phyloP scores from a whole-genome alignment of 2,888 invertebrate species.

The Thymelicus sylvestris region DNA sequence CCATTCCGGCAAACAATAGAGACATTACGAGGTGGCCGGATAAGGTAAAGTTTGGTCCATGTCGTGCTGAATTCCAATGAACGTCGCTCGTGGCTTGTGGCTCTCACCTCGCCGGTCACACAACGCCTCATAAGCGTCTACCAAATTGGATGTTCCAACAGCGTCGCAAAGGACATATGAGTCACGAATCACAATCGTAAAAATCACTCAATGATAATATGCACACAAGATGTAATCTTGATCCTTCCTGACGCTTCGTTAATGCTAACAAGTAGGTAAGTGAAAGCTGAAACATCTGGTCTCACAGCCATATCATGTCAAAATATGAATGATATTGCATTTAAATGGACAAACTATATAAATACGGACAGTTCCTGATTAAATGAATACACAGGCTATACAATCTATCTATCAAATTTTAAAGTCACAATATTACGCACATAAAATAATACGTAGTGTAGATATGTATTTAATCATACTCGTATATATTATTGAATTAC shows the following conservation, averaged over 20 bases:
- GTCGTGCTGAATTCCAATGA: conserved; percentile 78
- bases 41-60: conserved; percentile 72
- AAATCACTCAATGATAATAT: conserved; percentile 60
- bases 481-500: conserved; percentile 1
- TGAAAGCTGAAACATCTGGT: conserved; percentile 45
- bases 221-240: conserved; percentile 51
- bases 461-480: neutral
- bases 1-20: conserved; percentile 76
- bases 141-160: conserved; percentile 40
- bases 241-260: conserved; percentile 23
- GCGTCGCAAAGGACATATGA: conserved; percentile 59
- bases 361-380: no score
- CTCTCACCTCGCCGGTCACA: conserved; percentile 40
- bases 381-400: no score
- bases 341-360: no score
- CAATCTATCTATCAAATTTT: no score
- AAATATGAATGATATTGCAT: neutral
- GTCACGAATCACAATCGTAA: conserved; percentile 68
- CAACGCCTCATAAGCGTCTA: conserved; percentile 59
- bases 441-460: neutral
- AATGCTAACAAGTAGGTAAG: conserved; percentile 34
- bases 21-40: conserved; percentile 75
- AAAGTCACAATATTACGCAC: neutral
- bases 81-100: conserved; percentile 53
- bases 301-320: conserved; percentile 11